Base-by-base conservation (phyloP, 1,140 invertebrate species). In the Caerostris darwini region DNA sequence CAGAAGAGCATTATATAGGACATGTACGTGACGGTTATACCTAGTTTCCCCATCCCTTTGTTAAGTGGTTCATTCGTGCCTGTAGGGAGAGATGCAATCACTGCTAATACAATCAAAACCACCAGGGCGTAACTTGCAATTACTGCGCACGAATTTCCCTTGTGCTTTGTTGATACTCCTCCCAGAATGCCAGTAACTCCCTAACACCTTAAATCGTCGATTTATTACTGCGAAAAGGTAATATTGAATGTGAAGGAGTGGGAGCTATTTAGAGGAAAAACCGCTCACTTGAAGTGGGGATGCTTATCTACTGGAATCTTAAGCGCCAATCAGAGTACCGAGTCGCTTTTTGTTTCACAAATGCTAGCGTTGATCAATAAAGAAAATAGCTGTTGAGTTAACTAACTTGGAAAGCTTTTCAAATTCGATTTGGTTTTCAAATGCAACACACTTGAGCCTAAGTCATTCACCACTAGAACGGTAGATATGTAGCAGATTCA, bases 61-160 rank as follows among this genome's bases (percentile, higher is more conserved):
- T 90, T 90, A 90, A 71, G 85, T 87, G 58, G 58, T 19, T 50
- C 85, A 61, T 14, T 19, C 57, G 85, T 53, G 85, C n/a, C 87
- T 56, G 53, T 56, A 56, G 87, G 87, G 87, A 69, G 64, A 71
- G 67, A 67, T 69, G 64, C 87, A 90, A 90, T 90, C 87, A 90
- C 87, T 56, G 87, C 87, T 90, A 90, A 90, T 90, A 71, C 61
- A 71, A 90, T 90, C 87, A 90, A 53, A 71, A 90, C 61, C 67
- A 53, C 50, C 50, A 61, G 61, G 87, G 87, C 87, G 87, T 90
- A 71, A 71, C 87, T 19, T 71, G 87, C 67, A 90, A 90, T 90
- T 90, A 90, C 87, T 71, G 67, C 64, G 87, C 87, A 90, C 87
- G 87, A 90, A 90, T 90, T 90, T 90, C 87, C 87, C 87, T 59